These are phyloP conservation scores for Melangyna quadrimaculata DNA, from an alignment of 2,888 invertebrate genomes.

Conservation along the genomic window DNA sequence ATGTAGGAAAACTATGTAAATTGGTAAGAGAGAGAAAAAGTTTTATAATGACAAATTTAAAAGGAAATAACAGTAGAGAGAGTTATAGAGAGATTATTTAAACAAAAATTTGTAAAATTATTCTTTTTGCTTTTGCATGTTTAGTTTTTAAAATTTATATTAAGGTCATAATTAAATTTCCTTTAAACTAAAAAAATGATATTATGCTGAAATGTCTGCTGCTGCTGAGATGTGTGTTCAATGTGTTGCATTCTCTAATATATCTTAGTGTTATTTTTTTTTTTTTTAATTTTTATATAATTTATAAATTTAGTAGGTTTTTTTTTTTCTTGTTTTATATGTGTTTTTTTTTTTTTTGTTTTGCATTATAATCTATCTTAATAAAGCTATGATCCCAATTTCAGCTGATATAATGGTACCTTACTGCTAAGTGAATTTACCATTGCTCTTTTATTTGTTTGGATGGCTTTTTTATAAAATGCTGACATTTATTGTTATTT, in stretches of 20 bases:
- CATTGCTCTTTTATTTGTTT: constrained; percentile 78
- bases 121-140: neutral
- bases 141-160: neutral
- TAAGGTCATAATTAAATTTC: constrained; percentile 11
- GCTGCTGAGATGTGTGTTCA: constrained; percentile 50
- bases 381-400: constrained; percentile 87
- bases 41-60: neutral
- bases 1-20: constrained; percentile 44
- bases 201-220: constrained; percentile 48
- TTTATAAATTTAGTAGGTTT: constrained; percentile 61
- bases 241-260: constrained; percentile 55
- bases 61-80: neutral
- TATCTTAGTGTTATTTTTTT: constrained; percentile 45
- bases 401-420: constrained; percentile 82
- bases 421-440: constrained; percentile 81
- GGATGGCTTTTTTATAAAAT: constrained; percentile 11
- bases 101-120: constrained; percentile 7
- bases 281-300: constrained; percentile 30
- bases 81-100: neutral
- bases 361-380: constrained; percentile 79
- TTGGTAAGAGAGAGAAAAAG: constrained; percentile 29
- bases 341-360: constrained; percentile 49
- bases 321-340: constrained; percentile 61
- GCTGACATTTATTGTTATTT: neutral
- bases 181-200: constrained; percentile 39